Percentiles rank a stretch among this genome's conserved stretches.
Evolutionary conservation across 1,140 invertebrate species (phyloP).

Genomic region (Archivesica marissinica): DNA sequence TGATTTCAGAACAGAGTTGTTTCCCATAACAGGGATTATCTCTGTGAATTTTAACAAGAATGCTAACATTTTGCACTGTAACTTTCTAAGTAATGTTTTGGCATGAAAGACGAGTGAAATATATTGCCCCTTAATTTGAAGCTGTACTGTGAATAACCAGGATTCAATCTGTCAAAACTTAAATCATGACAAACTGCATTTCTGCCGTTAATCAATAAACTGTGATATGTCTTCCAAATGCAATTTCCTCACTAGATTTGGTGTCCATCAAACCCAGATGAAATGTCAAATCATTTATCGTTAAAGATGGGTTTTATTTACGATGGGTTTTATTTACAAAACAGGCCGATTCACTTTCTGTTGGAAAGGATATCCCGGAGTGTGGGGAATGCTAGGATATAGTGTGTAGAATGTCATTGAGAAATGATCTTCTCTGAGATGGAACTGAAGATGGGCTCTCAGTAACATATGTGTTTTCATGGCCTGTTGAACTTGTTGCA

Average conservation of each 20-base stretch:
- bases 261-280: slow-evolving; percentile 44
- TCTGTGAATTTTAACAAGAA: no score
- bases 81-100: no score
- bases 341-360: neutral
- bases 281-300: slow-evolving; percentile 56
- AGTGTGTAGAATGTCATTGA: neutral
- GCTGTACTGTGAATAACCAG: neutral
- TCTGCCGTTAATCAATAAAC: neutral
- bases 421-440: neutral
- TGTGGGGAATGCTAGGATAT: neutral
- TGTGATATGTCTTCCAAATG: slow-evolving; percentile 27
- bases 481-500: slow-evolving; percentile 7
- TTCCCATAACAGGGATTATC: no score
- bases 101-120: neutral
- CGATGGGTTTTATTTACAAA: slow-evolving; percentile 55
- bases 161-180: slow-evolving; percentile 32
- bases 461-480: neutral
- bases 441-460: neutral
- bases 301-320: slow-evolving; percentile 55
- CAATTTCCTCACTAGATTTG: slow-evolving; percentile 50
- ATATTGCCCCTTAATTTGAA: neutral
- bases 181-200: slow-evolving; percentile 53
- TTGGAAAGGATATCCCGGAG: neutral
- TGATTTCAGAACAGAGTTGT: no score
- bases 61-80: no score